Evolutionary conservation across 2,888 invertebrate species (phyloP), one percentile per base, ranked within the genome.

Genomic region (Standfussiana lucernea): DNA sequence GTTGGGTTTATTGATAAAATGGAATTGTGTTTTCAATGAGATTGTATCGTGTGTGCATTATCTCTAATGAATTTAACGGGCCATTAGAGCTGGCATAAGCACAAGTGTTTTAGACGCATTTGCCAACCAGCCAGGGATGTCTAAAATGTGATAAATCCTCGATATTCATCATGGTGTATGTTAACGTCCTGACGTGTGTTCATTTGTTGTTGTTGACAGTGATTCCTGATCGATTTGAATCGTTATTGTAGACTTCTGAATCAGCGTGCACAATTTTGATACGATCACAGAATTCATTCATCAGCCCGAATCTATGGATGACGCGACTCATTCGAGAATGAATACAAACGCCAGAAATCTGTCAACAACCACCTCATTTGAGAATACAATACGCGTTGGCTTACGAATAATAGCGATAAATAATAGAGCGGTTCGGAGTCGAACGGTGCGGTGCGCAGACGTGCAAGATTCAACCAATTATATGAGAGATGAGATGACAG

Each of bases 1-100:
- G 47, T 15, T 6, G 28, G 66, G 59, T 68, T 70, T 72, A 69
- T 74, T 79, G 79, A 78, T 85, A 37, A 65, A 84, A 53, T 72
- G 21, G 35, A 72, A 73, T 84, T 70, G 65, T 79, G 18, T 61
- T 70, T 53, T 50, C 47, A 66, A 82, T 59, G 75, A 59, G 56
- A 78, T 81, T 28, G 35, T 65, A 81, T 65, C 56, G 32, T 62
- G 42, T 24, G 47, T 59, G 35, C 45, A 11, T 74, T 81, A 59
- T 74, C 40, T 66, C 42, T 64, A 42, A 82, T 79, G 28, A 59
- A n/a, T 75, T 47, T 61, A 28, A n/a, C 24, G 0, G 45, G 80
- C 42, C 45, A 53, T 59, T 65, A 24, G 65, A 24, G 15, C 40
- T 65, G 35, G 35, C 35, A 47, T 45, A 40, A 28, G 28, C 21